Evolutionary conservation across 2,888 invertebrate species (phyloP), one percentile per base, ranked within the genome.

Genomic region (Macrosoma leucophasiata): DNA sequence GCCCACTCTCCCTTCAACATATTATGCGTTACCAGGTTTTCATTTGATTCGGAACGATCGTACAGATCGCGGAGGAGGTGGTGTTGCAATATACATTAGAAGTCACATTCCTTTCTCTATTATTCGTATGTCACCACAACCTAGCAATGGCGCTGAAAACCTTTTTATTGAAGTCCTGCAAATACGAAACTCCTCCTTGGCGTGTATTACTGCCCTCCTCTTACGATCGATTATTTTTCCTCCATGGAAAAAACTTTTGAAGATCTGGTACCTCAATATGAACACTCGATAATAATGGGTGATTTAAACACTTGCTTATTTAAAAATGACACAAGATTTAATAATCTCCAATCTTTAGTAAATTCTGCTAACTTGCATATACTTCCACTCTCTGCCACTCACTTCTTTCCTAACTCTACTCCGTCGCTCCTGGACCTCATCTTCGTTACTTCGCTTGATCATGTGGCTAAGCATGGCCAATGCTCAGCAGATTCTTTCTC

Each of bases 381-480:
- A n/a, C n/a, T n/a, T n/a, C n/a, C n/a, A n/a, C n/a, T n/a, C n/a
- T n/a, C n/a, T n/a, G n/a, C n/a, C n/a, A n/a, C 10, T 20, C 8
- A 6, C 13, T 36, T n/a, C 26, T 40, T 12, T 30, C 36, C 4
- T 11, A 20, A 4, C 27, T 1, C 21, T 27, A n/a, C 24, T 33
- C 8, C 21, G 26, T 20, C 21, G 20, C 4, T 14, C 8, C 11
- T 33, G 26, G 8, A 29, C 29, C 11, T 28, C 33, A 2, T 18
- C 22, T 9, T 21, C 7, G 26, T 20, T 37, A 19, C 25, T 28
- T 17, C 33, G 3, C 32, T 21, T 21, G 9, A 27, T 14, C 21
- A 36, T 15, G 44, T 41, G 8, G 9, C 13, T 8, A 20, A 20
- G n/a, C 36, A 42, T 28, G 42, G 42, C 5, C 45, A 42, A 19